Percentiles rank a stretch among this genome's conserved stretches.
These are phyloP conservation scores for Aspidapion aeneum DNA, from an alignment of 2,888 invertebrate genomes.

Conservation along the genomic window DNA sequence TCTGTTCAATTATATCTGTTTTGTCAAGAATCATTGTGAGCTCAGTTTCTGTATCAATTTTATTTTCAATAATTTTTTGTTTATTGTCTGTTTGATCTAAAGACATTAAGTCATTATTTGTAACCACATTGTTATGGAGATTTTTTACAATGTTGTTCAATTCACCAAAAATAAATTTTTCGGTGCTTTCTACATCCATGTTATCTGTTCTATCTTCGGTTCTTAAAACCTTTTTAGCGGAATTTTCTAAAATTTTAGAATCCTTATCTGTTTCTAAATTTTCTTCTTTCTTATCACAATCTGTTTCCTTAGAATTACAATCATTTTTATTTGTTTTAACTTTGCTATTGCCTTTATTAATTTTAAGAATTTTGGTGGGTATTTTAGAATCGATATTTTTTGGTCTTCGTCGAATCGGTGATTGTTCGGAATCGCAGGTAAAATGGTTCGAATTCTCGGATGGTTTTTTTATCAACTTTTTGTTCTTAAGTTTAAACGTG, in stretches of 20 bases:
- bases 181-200: not conserved
- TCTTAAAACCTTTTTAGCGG: no score
- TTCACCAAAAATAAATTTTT: no score
- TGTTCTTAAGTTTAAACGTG: not conserved
- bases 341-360: not conserved
- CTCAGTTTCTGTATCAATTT: no score
- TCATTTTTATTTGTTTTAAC: not conserved
- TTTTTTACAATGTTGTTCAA: not conserved
- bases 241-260: not conserved
- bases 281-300: no score
- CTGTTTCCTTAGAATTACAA: not conserved
- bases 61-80: no score
- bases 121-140: not conserved
- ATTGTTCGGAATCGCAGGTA: not conserved
- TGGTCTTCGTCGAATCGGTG: not conserved
- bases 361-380: not conserved
- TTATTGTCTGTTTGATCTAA: not conserved
- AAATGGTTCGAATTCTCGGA: not conserved
- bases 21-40: no score
- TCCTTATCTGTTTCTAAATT: not conserved
- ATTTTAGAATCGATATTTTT: not conserved
- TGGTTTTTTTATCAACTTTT: not conserved
- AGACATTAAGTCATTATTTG: not conserved
- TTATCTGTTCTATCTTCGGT: no score
- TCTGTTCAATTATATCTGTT: no score